Percentiles rank a stretch among this genome's conserved stretches.
Evolutionary conservation across 2,888 invertebrate genomes (phyloP).

Genomic region (Dicyrtoma fusca): DNA sequence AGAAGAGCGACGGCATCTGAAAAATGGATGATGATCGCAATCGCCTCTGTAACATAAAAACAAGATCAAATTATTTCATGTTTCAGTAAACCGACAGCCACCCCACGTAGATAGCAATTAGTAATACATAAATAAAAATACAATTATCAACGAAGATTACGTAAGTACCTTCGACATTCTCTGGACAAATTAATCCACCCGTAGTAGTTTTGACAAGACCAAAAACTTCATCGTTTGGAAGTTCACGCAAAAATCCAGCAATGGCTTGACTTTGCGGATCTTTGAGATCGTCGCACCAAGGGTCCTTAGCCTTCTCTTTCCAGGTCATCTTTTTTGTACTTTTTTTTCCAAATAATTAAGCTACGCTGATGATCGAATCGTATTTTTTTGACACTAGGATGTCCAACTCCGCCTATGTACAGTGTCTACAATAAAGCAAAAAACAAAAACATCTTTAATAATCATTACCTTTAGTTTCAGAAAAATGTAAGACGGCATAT

Average conservation of each 20-base stretch:
- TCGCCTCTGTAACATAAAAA: slow-evolving; percentile 62
- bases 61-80: background rate
- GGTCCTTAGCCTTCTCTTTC: background rate
- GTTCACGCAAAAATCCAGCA: slow-evolving; percentile 25
- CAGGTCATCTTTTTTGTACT: slow-evolving; percentile 3
- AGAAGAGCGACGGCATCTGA: slow-evolving; percentile 63
- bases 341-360: too few species aligned
- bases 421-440: too few species aligned
- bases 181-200: slow-evolving; percentile 30
- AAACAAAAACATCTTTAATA: too few species aligned
- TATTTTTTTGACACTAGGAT: too few species aligned
- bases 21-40: slow-evolving; percentile 63
- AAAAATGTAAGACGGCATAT: too few species aligned
- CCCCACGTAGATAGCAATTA: background rate
- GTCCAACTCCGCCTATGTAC: too few species aligned
- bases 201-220: slow-evolving; percentile 44
- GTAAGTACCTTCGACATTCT: slow-evolving; percentile 36
- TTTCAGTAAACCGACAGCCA: background rate
- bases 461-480: too few species aligned
- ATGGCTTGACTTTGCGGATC: slow-evolving; percentile 5
- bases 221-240: slow-evolving; percentile 43
- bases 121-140: background rate
- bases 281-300: background rate
- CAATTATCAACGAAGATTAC: background rate
- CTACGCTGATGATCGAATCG: too few species aligned